phyloP scores from a whole-genome alignment of 2,888 invertebrate genomes.

The Agrotis ipsilon region DNA sequence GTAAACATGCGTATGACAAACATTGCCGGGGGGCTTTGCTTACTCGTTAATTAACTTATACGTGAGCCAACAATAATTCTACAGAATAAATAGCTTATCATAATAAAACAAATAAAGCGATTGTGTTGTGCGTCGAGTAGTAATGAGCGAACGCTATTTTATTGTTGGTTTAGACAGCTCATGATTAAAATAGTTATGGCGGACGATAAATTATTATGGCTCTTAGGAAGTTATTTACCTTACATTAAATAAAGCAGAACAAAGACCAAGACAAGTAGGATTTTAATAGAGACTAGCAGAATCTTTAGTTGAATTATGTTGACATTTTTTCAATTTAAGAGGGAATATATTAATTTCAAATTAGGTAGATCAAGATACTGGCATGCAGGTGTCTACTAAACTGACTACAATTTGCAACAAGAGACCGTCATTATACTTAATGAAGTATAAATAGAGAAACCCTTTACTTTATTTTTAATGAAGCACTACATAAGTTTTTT shows the following conservation, averaged over 20 bases:
- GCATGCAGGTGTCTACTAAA: background rate
- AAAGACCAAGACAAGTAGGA: no score
- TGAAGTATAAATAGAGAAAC: no score
- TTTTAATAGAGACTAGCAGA: no score
- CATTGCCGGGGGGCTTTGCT: slow-evolving; percentile 53
- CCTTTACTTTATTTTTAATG: no score
- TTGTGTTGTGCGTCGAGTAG: slow-evolving; percentile 41
- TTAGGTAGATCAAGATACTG: background rate
- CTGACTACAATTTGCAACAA: background rate
- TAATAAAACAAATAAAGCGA: slow-evolving; percentile 52
- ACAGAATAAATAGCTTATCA: slow-evolving; percentile 60
- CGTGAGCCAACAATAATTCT: slow-evolving; percentile 58
- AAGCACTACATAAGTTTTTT: no score
- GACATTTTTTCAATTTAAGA: no score
- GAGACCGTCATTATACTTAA: no score
- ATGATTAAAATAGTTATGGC: slow-evolving; percentile 34
- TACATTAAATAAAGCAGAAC: background rate
- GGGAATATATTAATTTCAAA: background rate
- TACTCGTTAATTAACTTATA: slow-evolving; percentile 63
- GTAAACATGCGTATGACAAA: slow-evolving; percentile 58
- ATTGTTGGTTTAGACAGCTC: slow-evolving; percentile 42
- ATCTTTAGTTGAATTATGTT: no score
- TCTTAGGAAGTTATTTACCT: background rate
- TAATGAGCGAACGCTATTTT: slow-evolving; percentile 49
- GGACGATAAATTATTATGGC: slow-evolving; percentile 8